phyloP scores from a whole-genome alignment of 2,797 vertebrate genomes.

The Stomatorhinus walkeri region DNA sequence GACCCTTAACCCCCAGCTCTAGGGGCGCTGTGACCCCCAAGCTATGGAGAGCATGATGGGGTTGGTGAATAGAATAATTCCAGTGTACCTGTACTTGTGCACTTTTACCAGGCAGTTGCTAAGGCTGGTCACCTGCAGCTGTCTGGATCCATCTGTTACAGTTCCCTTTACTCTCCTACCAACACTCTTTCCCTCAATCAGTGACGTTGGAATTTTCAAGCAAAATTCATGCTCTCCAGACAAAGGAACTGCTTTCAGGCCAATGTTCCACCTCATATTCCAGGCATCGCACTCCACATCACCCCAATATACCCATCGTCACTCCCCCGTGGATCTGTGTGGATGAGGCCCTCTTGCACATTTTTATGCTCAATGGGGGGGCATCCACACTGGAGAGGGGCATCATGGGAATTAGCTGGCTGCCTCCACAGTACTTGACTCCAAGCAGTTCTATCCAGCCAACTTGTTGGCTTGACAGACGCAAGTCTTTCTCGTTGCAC shows the following conservation, averaged over 20 bases:
- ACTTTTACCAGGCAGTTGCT: not conserved
- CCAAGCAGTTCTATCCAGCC: not conserved
- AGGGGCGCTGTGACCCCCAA: not conserved
- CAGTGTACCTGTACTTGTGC: not conserved
- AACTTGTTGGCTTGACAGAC: conserved; percentile 31
- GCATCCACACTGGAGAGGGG: not conserved
- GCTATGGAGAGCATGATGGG: not conserved
- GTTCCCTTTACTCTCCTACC: not conserved
- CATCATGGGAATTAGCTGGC: not conserved
- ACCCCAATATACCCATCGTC: not conserved
- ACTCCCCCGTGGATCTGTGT: not conserved
- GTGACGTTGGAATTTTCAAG: not conserved
- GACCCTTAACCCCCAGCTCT: not conserved
- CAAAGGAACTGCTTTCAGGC: not conserved
- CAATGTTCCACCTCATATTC: not conserved
- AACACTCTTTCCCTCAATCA: not conserved
- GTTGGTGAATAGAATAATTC: not conserved
- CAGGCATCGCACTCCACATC: not conserved
- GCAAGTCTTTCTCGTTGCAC: conserved; percentile 23
- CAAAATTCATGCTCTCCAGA: not conserved
- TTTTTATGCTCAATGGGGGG: not conserved
- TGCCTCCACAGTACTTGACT: not conserved
- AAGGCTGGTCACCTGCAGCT: not conserved
- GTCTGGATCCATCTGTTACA: not conserved
- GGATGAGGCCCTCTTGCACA: not conserved